Percentiles rank a stretch among this genome's conserved stretches.
Conservation (phyloP, 2,113 vertebrate species). For the Ahaetulla prasina region DNA sequence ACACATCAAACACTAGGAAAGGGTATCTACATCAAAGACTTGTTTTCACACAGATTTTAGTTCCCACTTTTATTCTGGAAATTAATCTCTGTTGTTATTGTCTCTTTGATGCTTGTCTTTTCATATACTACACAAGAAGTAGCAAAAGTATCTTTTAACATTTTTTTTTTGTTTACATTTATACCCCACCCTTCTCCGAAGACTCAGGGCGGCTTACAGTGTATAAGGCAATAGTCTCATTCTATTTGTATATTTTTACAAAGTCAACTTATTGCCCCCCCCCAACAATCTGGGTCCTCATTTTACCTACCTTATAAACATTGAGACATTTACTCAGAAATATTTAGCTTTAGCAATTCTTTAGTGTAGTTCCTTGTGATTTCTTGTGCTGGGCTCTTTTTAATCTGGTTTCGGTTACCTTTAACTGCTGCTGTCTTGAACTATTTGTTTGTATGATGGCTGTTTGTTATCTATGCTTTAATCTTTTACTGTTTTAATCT, state of each 20-base stretch:
- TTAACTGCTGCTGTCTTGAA: background rate
- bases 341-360: background rate
- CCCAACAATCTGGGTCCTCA: no score
- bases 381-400: background rate
- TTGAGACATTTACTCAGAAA: background rate
- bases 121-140: background rate
- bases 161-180: no score
- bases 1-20: background rate
- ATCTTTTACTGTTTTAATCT: slow-evolving; percentile 13
- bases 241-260: no score
- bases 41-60: background rate
- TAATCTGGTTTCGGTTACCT: background rate
- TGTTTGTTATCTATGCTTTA: background rate
- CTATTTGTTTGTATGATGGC: slow-evolving; percentile 1
- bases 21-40: background rate
- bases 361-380: background rate
- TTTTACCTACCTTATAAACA: no score
- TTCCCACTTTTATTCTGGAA: background rate
- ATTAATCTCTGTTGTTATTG: background rate
- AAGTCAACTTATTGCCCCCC: no score
- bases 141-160: background rate
- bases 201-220: no score
- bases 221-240: no score
- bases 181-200: no score
- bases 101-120: background rate